Percentiles rank a stretch among this genome's conserved stretches.
Conservation (phyloP, 2,797 vertebrate genomes). For the Cirrhinus mrigala region DNA sequence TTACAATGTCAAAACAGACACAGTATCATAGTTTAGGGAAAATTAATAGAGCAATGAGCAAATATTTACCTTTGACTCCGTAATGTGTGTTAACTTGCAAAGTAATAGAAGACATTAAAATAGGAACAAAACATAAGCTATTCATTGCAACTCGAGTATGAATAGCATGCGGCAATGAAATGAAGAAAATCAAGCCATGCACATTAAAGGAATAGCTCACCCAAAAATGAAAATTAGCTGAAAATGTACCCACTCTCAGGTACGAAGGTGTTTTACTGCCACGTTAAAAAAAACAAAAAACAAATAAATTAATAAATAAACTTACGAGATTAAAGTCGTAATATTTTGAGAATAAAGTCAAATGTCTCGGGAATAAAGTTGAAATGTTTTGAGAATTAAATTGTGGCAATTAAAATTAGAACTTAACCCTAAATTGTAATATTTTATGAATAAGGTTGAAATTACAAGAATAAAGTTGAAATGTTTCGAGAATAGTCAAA, state of each 20-base stretch:
- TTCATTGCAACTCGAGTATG: slow-evolving; percentile 10
- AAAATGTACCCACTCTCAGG: not conserved
- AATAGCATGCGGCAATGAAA: not conserved
- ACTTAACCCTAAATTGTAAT: too few species aligned
- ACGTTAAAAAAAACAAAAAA: too few species aligned
- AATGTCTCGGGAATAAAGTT: too few species aligned
- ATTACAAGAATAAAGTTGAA: too few species aligned
- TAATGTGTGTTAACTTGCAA: slow-evolving; percentile 83
- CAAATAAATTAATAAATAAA: too few species aligned
- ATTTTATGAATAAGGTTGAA: too few species aligned
- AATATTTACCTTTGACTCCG: slow-evolving; percentile 79
- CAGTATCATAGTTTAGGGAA: slow-evolving; percentile 11
- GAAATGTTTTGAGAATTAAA: too few species aligned
- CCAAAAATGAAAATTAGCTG: not conserved
- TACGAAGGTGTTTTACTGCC: too few species aligned
- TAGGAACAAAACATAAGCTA: slow-evolving; percentile 17
- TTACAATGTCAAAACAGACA: slow-evolving; percentile 17
- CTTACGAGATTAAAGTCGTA: too few species aligned
- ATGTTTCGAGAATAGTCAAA: too few species aligned
- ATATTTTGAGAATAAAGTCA: too few species aligned
- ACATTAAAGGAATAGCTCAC: not conserved
- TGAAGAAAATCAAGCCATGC: slow-evolving; percentile 6
- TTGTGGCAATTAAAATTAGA: too few species aligned
- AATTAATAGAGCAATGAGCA: slow-evolving; percentile 9
- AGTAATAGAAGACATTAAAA: slow-evolving; percentile 58